phyloP scores from a whole-genome alignment of 1,140 invertebrate genomes.

The Eufriesea mexicana region DNA sequence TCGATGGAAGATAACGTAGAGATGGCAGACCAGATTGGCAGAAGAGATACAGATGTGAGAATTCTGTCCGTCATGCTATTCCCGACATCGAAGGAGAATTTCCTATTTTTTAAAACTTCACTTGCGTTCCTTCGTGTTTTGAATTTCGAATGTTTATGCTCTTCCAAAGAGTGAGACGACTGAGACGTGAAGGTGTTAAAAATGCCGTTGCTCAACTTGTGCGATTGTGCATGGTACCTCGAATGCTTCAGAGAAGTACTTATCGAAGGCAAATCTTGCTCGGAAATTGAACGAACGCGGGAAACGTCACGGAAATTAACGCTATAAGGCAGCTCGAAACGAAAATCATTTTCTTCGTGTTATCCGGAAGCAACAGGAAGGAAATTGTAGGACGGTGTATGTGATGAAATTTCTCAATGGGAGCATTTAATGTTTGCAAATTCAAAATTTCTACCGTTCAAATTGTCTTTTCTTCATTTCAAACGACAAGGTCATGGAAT shows the following conservation, averaged over 20 bases:
- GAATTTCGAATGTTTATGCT: conserved; percentile 40
- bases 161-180: conserved; percentile 45
- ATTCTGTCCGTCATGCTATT: conserved; percentile 16
- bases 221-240: conserved; percentile 40
- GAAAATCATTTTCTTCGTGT: not conserved
- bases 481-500: no score
- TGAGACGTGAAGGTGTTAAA: conserved; percentile 18
- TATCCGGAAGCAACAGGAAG: not conserved
- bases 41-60: not conserved
- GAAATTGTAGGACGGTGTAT: not conserved
- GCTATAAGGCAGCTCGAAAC: not conserved
- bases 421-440: not conserved
- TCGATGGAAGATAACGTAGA: not conserved
- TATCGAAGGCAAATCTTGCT: not conserved
- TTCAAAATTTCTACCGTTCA: not conserved
- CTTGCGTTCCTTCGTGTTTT: conserved; percentile 31
- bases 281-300: not conserved
- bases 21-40: not conserved
- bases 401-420: not conserved
- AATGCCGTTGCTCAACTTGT: conserved; percentile 48
- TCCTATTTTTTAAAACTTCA: conserved; percentile 31
- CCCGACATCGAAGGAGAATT: conserved; percentile 26
- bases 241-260: conserved; percentile 29
- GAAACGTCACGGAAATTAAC: not conserved
- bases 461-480: not conserved